These are phyloP conservation scores for Cryptocheilus praepositus DNA, from an alignment of 2,888 invertebrate species.

Conservation along the genomic window DNA sequence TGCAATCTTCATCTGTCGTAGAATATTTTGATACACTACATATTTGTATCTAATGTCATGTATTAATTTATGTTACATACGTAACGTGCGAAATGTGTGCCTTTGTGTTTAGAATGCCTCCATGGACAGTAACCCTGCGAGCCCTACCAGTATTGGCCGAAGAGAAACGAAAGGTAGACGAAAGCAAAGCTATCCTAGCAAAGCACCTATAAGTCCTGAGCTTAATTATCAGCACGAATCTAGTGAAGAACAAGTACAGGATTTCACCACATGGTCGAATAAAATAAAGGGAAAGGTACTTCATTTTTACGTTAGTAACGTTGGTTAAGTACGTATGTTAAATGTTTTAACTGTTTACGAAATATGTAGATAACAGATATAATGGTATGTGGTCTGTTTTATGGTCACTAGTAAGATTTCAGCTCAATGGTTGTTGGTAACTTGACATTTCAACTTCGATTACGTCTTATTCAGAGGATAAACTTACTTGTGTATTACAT, in stretches of 20 bases:
- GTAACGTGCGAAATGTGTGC: no score
- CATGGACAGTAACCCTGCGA: constrained; percentile 73
- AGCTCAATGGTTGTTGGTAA: no score
- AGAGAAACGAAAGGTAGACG: constrained; percentile 82
- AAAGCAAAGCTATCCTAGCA: constrained; percentile 88
- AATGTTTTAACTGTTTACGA: no score
- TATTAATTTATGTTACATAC: neutral
- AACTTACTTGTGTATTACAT: no score
- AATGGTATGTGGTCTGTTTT: no score
- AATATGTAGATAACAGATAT: no score
- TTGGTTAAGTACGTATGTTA: neutral
- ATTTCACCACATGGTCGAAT: constrained; percentile 71
- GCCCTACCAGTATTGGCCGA: constrained; percentile 73
- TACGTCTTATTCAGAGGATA: no score
- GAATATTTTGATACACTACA: no score
- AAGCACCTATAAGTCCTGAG: constrained; percentile 76
- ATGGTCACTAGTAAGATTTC: no score
- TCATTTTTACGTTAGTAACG: neutral
- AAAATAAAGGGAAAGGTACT: constrained; percentile 65
- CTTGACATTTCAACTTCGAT: no score
- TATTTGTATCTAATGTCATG: no score
- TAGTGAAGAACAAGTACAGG: constrained; percentile 70
- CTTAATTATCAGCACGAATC: constrained; percentile 69
- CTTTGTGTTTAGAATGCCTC: constrained; percentile 63
- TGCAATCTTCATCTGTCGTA: no score